Conservation (phyloP, 1,140 invertebrate genomes). For the Varroa destructor region DNA sequence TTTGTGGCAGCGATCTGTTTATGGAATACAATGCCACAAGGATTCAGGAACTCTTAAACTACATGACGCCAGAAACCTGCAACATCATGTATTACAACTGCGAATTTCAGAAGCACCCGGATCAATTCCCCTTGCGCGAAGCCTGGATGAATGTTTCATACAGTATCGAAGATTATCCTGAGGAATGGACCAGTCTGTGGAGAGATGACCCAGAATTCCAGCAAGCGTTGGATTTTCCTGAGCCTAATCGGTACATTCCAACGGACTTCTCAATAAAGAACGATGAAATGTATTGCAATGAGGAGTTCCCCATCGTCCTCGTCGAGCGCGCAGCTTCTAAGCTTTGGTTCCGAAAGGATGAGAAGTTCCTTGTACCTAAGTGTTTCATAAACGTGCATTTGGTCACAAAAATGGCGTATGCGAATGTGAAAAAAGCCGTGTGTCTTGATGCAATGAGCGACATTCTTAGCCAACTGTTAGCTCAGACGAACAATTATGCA, state of each 20-base stretch:
- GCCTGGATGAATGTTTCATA: background rate
- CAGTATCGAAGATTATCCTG: constrained; percentile 5
- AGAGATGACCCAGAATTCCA: constrained; percentile 18
- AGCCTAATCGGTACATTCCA: background rate
- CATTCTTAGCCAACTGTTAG: constrained; percentile 2
- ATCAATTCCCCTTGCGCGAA: constrained; percentile 6
- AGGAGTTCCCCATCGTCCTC: background rate
- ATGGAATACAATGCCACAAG: constrained; percentile 2
- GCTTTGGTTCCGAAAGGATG: constrained; percentile 9
- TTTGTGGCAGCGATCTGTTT: constrained; percentile 1
- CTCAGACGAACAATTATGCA: constrained; percentile 6
- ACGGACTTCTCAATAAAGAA: background rate
- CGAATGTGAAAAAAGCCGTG: background rate
- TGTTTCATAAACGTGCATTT: background rate
- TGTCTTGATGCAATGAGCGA: background rate
- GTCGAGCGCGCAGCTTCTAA: background rate
- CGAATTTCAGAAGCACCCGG: background rate
- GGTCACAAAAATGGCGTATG: background rate
- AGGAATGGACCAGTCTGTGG: background rate
- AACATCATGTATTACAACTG: background rate
- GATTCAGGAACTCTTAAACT: background rate
- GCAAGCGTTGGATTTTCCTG: background rate
- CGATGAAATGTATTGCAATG: background rate
- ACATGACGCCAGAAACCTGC: constrained; percentile 1
- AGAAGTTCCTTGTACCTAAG: constrained; percentile 9